phyloP scores from a whole-genome alignment of 2,888 invertebrate species.

The Drosophila hamatofila region DNA sequence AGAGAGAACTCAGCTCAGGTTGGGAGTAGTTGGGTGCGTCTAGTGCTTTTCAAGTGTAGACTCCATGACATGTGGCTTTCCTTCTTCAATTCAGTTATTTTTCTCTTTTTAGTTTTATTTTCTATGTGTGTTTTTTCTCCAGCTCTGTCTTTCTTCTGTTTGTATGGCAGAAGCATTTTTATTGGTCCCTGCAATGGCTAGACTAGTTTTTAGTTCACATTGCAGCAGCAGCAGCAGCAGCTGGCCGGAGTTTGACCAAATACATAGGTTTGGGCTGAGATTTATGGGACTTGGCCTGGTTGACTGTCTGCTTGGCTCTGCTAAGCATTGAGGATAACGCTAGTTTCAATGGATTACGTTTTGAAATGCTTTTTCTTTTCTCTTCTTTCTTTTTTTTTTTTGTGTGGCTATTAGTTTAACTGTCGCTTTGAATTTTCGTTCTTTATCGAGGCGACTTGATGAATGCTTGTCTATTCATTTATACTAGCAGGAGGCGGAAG shows the following conservation, averaged over 20 bases:
- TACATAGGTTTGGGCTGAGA: constrained; percentile 60
- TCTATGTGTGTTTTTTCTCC: constrained; percentile 25
- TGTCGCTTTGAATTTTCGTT: constrained; percentile 18
- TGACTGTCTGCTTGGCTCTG: constrained; percentile 7
- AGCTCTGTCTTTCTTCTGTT: constrained; percentile 21
- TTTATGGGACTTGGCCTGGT: constrained; percentile 63
- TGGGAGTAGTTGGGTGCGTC: constrained; percentile 46
- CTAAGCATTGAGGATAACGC: constrained; percentile 32
- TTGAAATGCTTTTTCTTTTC: constrained; percentile 7
- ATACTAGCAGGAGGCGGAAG: background rate
- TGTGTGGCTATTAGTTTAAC: constrained; percentile 27
- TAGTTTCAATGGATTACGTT: constrained; percentile 18
- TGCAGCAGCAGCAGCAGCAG: constrained; percentile 47
- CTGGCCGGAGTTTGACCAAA: constrained; percentile 66
- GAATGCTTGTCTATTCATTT: constrained; percentile 19
- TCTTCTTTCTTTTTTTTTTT: background rate
- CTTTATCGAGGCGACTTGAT: constrained; percentile 25
- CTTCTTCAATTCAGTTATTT: constrained; percentile 19
- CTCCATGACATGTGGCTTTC: constrained; percentile 72
- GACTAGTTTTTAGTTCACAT: constrained; percentile 64
- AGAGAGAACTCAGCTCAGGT: constrained; percentile 49
- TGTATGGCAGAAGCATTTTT: constrained; percentile 47
- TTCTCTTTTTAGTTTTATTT: constrained; percentile 5
- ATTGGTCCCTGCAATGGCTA: constrained; percentile 70
- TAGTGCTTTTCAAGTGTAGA: constrained; percentile 53